Evolutionary conservation across 2,888 invertebrate species (phyloP).

Genomic region (Drosophila stalkeri): DNA sequence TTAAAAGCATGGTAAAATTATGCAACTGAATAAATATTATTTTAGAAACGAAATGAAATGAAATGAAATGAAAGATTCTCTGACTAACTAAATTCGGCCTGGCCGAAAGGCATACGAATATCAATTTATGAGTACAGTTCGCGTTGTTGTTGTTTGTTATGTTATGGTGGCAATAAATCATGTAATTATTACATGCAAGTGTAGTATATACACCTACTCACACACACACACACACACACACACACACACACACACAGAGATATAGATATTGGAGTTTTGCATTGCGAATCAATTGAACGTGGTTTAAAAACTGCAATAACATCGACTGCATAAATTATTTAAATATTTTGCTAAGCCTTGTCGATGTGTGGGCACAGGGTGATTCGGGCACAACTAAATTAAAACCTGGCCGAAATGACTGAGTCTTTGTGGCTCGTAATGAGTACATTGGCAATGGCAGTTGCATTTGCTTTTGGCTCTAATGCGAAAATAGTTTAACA

Average conservation of each 20-base stretch:
- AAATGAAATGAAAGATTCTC: neutral
- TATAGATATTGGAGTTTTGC: conserved; percentile 17
- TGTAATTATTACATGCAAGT: conserved; percentile 43
- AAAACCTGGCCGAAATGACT: conserved; percentile 40
- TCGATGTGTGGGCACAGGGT: neutral
- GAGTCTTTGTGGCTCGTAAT: conserved; percentile 28
- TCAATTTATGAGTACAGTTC: conserved; percentile 42
- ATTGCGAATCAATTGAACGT: conserved; percentile 51
- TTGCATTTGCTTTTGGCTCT: conserved; percentile 1
- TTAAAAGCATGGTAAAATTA: neutral
- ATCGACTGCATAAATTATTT: conserved; percentile 52
- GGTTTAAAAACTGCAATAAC: conserved; percentile 54
- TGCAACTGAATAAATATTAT: neutral
- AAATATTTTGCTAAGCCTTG: conserved; percentile 45
- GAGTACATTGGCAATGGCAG: conserved; percentile 8
- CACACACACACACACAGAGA: neutral
- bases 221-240: neutral
- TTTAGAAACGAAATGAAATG: neutral
- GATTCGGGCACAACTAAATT: conserved; percentile 44
- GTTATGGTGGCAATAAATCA: conserved; percentile 46
- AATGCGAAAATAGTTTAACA: conserved; percentile 24
- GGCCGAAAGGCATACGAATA: conserved; percentile 16
- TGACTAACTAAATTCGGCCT: conserved; percentile 1
- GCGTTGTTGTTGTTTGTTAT: conserved; percentile 6
- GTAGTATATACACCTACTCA: neutral